Evolutionary conservation across 2,888 invertebrate genomes (phyloP).

Genomic region (Erannis defoliaria): DNA sequence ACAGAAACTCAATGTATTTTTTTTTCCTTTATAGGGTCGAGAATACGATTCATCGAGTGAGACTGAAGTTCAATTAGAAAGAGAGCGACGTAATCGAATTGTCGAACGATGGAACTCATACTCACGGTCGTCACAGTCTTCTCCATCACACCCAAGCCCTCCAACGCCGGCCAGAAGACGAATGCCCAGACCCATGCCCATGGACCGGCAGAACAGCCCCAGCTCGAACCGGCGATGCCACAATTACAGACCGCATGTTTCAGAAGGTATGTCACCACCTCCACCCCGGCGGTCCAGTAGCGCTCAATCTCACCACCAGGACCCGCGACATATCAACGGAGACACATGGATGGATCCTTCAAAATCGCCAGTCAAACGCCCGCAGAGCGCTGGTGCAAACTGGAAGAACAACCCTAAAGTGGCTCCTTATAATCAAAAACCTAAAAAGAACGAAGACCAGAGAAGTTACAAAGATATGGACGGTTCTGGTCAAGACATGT

Average conservation of each 20-base stretch:
- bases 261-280: constrained; percentile 78
- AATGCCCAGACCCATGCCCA: constrained; percentile 65
- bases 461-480: constrained; percentile 67
- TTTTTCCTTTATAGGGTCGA: constrained; percentile 88
- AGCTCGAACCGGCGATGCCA: constrained; percentile 65
- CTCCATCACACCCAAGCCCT: constrained; percentile 70
- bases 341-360: constrained; percentile 77
- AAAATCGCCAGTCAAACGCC: constrained; percentile 79
- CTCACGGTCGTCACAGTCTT: constrained; percentile 84
- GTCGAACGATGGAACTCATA: constrained; percentile 93
- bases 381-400: constrained; percentile 76
- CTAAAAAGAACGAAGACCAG: constrained; percentile 74
- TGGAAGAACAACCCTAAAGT: constrained; percentile 82
- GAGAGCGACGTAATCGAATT: constrained; percentile 88
- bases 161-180: constrained; percentile 75
- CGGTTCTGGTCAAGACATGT: constrained; percentile 69
- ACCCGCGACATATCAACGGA: constrained; percentile 70
- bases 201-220: constrained; percentile 77
- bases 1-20: not conserved
- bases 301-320: constrained; percentile 72
- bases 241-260: constrained; percentile 66
- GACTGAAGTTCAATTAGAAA: constrained; percentile 90
- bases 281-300: constrained; percentile 74
- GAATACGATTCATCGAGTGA: constrained; percentile 93
- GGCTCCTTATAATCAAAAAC: constrained; percentile 73